A percentile compares a stretch with the other conserved stretches of the same genome.
Conservation (phyloP, 2,888 invertebrate genomes). For the Disparrhopalites patrizii region DNA sequence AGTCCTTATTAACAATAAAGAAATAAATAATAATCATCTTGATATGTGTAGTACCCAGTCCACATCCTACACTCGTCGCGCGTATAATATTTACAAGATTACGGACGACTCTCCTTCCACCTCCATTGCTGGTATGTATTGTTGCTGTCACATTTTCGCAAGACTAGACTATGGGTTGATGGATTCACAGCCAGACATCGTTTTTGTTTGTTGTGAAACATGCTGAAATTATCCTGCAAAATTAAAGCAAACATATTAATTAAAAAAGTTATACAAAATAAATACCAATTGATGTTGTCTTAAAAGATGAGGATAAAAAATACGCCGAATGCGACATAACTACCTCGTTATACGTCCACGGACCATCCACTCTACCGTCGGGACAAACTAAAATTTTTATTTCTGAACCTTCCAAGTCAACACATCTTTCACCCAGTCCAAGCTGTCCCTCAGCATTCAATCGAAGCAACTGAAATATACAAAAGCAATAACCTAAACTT, state of each 20-base stretch:
- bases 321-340: too few species aligned
- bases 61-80: too few species aligned
- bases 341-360: slow-evolving; percentile 26
- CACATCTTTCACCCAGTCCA: slow-evolving; percentile 82
- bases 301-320: too few species aligned
- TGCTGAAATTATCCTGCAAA: neutral
- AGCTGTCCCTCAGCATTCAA: slow-evolving; percentile 59
- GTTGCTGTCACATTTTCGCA: slow-evolving; percentile 16
- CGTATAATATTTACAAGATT: too few species aligned
- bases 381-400: slow-evolving; percentile 19
- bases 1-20: too few species aligned
- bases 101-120: slow-evolving; percentile 26
- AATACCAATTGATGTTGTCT: too few species aligned
- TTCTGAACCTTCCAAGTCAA: slow-evolving; percentile 11
- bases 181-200: slow-evolving; percentile 21
- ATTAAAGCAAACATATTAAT: neutral
- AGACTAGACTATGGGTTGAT: slow-evolving; percentile 1
- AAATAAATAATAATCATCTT: too few species aligned
- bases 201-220: slow-evolving; percentile 18
- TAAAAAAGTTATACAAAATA: neutral
- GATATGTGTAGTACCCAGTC: too few species aligned
- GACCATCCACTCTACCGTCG: slow-evolving; percentile 19
- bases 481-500: neutral
- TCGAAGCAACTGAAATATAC: slow-evolving; percentile 11
- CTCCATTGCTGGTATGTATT: slow-evolving; percentile 23